Base-by-base conservation (phyloP, 2,113 vertebrate genomes). In the Grantiella picta region DNA sequence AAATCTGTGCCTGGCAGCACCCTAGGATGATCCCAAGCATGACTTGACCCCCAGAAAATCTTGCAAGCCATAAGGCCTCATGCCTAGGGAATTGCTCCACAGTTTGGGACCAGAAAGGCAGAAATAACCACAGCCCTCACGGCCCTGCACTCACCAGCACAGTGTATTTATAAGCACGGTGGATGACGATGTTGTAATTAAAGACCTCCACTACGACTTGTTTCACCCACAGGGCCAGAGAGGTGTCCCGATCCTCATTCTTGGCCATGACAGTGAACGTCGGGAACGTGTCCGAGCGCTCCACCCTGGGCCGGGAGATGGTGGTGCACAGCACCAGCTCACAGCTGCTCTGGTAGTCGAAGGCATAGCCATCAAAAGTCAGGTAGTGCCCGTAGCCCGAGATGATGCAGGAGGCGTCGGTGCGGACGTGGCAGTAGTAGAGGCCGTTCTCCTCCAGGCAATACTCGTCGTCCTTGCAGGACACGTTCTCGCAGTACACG, bases 331-430 rank as follows among this genome's bases (percentile, higher is more conserved):
- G 97, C 91, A 98, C 97, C 44, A 99, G 96, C 0, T 98, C 97
- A 21, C 99, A 99, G 92, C 99, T 99, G 97, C 99, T 99, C 97
- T 99, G 99, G 86, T 99, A 98, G 96, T 99, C 99, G 27, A 99
- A 99, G 2, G 99, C 96, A 69, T 98, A 97, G 21, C 99, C 98
- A 0, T 98, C 98, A 21, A 99, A 99, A 2, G 99, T 99, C 85
- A 99, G 97, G 85, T 99, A 99, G 97, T 99, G 99, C 22, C 99
- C 98, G 0, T 99, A 99, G 69, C 99, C 99, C 0, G 99, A 99
- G 29, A 98, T 95, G 5, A 99, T 98, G 77, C 99, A 99, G 82
- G 99, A 98, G 15, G 99, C 99, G 0, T 99, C 99, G 0, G 98
- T 99, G 78, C 98, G 99, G 7, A 97, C 97, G 36, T 98, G 98